Conservation (phyloP, 2,888 invertebrate genomes). For the Cosmopolites sordidus region DNA sequence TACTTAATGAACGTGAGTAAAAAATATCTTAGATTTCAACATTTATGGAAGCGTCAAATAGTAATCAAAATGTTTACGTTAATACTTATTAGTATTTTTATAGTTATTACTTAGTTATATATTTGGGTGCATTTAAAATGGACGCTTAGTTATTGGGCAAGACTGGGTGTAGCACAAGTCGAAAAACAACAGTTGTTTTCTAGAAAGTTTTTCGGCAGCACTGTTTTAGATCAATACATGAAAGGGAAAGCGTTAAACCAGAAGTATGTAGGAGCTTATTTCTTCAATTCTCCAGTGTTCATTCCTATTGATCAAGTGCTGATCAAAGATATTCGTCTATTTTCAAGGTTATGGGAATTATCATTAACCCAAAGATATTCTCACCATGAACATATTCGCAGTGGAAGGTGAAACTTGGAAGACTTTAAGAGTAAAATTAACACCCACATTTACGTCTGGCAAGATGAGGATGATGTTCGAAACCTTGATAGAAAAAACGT, state of each 20-base stretch:
- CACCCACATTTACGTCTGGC: constrained; percentile 13
- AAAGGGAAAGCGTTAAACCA: constrained; percentile 13
- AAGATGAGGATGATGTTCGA: constrained; percentile 18
- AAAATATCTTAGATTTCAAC: no score
- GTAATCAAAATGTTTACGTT: no score
- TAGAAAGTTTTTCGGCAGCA: background rate
- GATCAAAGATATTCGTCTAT: constrained; percentile 29
- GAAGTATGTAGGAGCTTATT: constrained; percentile 34
- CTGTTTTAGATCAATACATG: constrained; percentile 9
- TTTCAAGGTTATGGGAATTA: constrained; percentile 39
- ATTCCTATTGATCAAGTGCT: background rate
- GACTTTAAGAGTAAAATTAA: constrained; percentile 32
- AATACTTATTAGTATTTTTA: no score
- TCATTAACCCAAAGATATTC: constrained; percentile 39
- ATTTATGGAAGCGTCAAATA: no score
- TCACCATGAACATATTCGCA: constrained; percentile 36
- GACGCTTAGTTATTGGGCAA: constrained; percentile 16
- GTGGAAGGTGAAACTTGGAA: constrained; percentile 45
- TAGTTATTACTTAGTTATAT: background rate
- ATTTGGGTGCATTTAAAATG: constrained; percentile 10
- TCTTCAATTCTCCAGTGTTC: constrained; percentile 41
- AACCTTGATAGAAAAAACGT: constrained; percentile 29
- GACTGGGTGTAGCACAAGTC: constrained; percentile 15
- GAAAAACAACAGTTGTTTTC: constrained; percentile 8
- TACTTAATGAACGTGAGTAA: no score